Evolutionary conservation across 2,113 vertebrate species (phyloP), one percentile per base, ranked within the genome.

Genomic region (Aegithalos caudatus): DNA sequence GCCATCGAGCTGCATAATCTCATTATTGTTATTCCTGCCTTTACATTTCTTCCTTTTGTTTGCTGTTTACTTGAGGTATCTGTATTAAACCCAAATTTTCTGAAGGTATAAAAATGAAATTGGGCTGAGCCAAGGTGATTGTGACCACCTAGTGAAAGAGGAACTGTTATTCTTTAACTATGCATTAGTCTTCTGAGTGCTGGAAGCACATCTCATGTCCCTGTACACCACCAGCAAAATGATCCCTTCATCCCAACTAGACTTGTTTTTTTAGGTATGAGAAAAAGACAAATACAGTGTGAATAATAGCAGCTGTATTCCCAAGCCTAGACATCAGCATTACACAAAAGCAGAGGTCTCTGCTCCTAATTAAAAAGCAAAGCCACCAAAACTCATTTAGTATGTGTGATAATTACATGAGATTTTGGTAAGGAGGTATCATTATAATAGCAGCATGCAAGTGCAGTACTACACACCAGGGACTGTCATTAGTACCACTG

Each of bases 311-410:
- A 86, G 81, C 88, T 93, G 38, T 83, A 90, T 90, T 90, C 93
- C 88, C 76, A 83, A 86, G 61, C 69, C 40, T 42, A 77, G 79
- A 56, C 42, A 91, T 71, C 40, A 72, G 61, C 92, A 88, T 72
- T 86, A 88, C 3, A 2, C 56, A 91, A 82, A 96, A 73, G 14
- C 80, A 90, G 92, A 93, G 85, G 54, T 80, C 71, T 86, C 51
- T 64, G 51, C 54, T 85, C 89, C 93, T 96, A 94, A 96, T 88
- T 95, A 94, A 97, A 89, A 94, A 93, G 85, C 67, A 90, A 95
- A 94, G 65, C 80, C 95, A 94, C 76, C 83, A 92, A 93, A 92
- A 81, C 77, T 91, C 80, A 95, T 92, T 96, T 92, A 88, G 88
- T 73, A 81, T 42, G 85, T 88, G 90, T 76, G 80, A 78, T 96